Evolutionary conservation across 2,113 vertebrate genomes (phyloP), one percentile per base, ranked within the genome.

Genomic region (Perognathus longimembris): DNA sequence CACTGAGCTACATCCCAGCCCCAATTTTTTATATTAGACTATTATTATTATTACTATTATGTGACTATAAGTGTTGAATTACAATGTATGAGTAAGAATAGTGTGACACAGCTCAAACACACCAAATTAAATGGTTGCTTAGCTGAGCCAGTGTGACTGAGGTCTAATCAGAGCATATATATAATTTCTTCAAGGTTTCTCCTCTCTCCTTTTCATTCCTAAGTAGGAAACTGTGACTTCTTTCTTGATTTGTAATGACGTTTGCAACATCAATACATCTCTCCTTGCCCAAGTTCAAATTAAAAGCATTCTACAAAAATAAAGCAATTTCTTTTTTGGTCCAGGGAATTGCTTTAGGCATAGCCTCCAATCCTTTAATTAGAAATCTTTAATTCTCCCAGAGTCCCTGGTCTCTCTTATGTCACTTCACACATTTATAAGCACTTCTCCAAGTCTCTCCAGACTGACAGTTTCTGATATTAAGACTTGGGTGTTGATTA

Each of bases 11-110:
- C n/a, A n/a, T n/a, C n/a, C n/a, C n/a, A n/a, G n/a, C n/a, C n/a
- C n/a, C n/a, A n/a, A n/a, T n/a, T n/a, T n/a, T 75, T 9, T 32
- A 2, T 45, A 9, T 95, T 94, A 92, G 63, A 93, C 89, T 71
- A 28, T 82, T 88, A 54, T 54, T 54, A 54, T 4, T 70, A 24
- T 38, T 45, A 76, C 70, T 50, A 66, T 42, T 21, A n/a, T 86
- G 67, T 32, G 45, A 76, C 84, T 40, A 11, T 61, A 75, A 82
- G 11, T 80, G 32, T 76, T 85, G 6, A 73, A 67, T 42, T 85
- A 54, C 66, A 64, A 69, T 66, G 77, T 77, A 71, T 69, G 50
- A 83, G n/a, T 67, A 42, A 83, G 91, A 89, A 71, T 4, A 79
- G 7, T 73, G n/a, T 1, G 38, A 59, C 57, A 3, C 2, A 11